These are phyloP conservation scores for Calephelis nemesis DNA, from an alignment of 1,140 invertebrate species.

Conservation along the genomic window DNA sequence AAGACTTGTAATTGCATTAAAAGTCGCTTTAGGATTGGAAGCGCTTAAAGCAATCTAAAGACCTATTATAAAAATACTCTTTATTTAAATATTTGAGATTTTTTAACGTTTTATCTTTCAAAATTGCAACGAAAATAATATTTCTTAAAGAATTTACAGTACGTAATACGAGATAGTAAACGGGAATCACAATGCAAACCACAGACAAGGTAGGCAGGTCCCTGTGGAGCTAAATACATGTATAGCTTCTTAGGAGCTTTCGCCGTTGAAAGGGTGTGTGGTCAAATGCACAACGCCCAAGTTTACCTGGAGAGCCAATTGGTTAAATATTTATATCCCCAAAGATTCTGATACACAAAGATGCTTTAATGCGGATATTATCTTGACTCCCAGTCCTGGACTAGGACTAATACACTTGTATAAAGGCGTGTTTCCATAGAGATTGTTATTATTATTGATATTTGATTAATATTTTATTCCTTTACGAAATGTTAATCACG, in stretches of 20 bases:
- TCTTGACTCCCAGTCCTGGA: conserved; percentile 18
- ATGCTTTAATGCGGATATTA: conserved; percentile 42
- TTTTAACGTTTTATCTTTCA: no score
- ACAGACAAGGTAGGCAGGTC: conserved; percentile 34
- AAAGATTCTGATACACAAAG: conserved; percentile 35
- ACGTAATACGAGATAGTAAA: conserved; percentile 29
- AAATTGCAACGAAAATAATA: no score
- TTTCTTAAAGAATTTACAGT: neutral
- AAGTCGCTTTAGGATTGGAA: no score
- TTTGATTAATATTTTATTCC: no score
- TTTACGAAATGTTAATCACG: no score
- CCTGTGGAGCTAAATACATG: conserved; percentile 14
- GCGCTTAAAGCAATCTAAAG: no score
- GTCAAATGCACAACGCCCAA: conserved; percentile 54
- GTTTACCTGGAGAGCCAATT: conserved; percentile 61
- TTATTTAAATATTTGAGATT: no score
- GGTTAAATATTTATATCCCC: conserved; percentile 67
- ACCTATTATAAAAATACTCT: no score
- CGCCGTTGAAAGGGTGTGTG: conserved; percentile 68
- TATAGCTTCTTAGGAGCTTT: conserved; percentile 55
- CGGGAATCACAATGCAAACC: conserved; percentile 24
- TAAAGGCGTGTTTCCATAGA: conserved; percentile 10
- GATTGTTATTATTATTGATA: conserved; percentile 9
- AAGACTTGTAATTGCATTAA: no score
- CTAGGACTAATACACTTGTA: no score